A percentile compares a stretch with the other conserved stretches of the same genome.
Conservation (phyloP, 2,113 vertebrate species). For the Bubo scandiacus region DNA sequence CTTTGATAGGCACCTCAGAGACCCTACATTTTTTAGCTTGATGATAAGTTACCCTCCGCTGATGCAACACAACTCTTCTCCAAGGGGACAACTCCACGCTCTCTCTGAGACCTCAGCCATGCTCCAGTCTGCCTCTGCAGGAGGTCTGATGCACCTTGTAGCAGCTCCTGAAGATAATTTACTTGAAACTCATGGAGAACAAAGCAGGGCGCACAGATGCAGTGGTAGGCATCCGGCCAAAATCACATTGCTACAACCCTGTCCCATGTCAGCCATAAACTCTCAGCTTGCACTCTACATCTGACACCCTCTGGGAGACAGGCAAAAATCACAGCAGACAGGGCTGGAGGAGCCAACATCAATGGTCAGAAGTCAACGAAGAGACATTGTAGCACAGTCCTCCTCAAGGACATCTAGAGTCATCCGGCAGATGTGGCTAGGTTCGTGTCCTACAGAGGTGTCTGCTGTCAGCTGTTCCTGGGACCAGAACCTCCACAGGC, state of each 20-base stretch:
- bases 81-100: not conserved
- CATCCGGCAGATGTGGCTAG: not conserved
- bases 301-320: not conserved
- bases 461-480: not conserved
- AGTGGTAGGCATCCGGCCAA: not conserved
- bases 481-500: not conserved
- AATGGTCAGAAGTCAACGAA: rapidly evolving
- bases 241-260: not conserved
- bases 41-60: not conserved
- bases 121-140: not conserved
- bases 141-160: not conserved
- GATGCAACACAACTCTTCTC: not conserved
- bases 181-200: not conserved
- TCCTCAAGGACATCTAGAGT: not conserved
- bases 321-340: not conserved
- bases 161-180: not conserved
- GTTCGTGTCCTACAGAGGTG: not conserved
- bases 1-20: not conserved
- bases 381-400: not conserved
- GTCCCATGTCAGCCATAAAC: not conserved
- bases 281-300: not conserved
- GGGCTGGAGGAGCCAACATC: not conserved
- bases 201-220: not conserved
- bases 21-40: not conserved
- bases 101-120: not conserved